Base-by-base conservation (phyloP, 2,797 vertebrate species). In the Sus cebifrons region DNA sequence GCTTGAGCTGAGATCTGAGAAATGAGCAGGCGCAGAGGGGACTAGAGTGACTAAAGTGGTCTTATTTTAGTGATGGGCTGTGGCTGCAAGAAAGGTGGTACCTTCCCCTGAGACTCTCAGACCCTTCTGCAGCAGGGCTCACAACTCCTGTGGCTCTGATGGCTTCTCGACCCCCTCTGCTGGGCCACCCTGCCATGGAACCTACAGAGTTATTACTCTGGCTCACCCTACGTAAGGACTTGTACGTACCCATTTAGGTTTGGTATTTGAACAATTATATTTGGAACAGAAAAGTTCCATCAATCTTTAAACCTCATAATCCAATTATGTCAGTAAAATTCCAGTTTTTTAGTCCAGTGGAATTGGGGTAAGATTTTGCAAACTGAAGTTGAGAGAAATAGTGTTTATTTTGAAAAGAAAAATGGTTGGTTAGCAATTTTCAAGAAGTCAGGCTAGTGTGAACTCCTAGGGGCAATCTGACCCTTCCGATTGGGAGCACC, bases 231-330 rank as follows among this genome's bases (percentile, higher is more conserved):
- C 5, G 15, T 95, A 89, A 97, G 96, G 96, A 78, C 91, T 88
- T 96, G 91, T 96, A 89, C 92, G 20, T 96, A 88, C 91, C 83
- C 93, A 1, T 86, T 58, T 95, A 95, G 97, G 95, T 97, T 98
- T 98, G 92, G 96, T 98, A 96, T 97, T 97, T 98, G 91, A 97
- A 86, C 91, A 83, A 93, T 97, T 89, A 52, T 97, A 98, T 88
- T 75, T 98, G 97, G 98, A 98, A 97, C 95, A 96, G 96, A 97
- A 98, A 97, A 89, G 95, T 98, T 98, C 98, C 96, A 97, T 98
- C 96, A 97, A 91, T 95, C 98, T 97, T 98, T 95, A 98, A 97
- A 98, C 97, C 88, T 97, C 98, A 97, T 98, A 97, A 98, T 97
- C 93, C 90, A 98, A 98, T 97, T 98, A 98, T 98, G 98, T 98